Base-by-base conservation (phyloP, 2,113 vertebrate genomes). In the Hiodon alosoides region DNA sequence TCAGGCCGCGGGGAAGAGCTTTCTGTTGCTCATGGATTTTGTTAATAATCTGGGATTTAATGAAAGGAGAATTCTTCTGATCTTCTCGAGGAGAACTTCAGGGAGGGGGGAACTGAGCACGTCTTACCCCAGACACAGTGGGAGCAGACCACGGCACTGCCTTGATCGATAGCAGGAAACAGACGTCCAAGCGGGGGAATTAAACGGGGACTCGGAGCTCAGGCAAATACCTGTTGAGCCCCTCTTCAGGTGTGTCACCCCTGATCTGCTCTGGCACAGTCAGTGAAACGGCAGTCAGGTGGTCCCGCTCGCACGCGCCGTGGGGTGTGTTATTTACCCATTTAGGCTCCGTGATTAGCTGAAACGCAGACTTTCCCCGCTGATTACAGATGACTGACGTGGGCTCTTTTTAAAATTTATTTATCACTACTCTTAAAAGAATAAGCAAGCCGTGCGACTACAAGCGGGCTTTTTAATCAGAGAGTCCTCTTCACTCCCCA, bases 301-400 rank as follows among this genome's bases (percentile, higher is more conserved):
- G 5, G 50, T 14, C 7, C 57, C 2, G 55, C 13, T 2, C 7
- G 14, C n/a, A 11, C 59, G 6, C 7, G 7, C 14, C 17, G 50
- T 13, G 2, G 4, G 7, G n/a, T 69, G 73, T 76, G 76, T 67
- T 73, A 78, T 81, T 83, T 80, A 81, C 73, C 76, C 55, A 57
- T 71, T 68, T 71, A 68, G 9, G 4, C 65, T 71, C 62, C 58
- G 68, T 83, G 83, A 84, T 83, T 84, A 84, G 77, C 75, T 69
- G 74, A 70, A 76, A 77, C 73, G 79, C 71, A 77, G 78, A 79
- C 82, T 81, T 79, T 83, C 78, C 59, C 48, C 48, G 13, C 72
- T 86, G 81, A 86, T 86, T 83, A 78, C 75, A 73, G 75, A 77
- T 82, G 80, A 82, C 80, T 82, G 79, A 79, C 81, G 76, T 74